Evolutionary conservation across 1,140 invertebrate species (phyloP), one percentile per base, ranked within the genome.

Genomic region (Argopecten irradians): DNA sequence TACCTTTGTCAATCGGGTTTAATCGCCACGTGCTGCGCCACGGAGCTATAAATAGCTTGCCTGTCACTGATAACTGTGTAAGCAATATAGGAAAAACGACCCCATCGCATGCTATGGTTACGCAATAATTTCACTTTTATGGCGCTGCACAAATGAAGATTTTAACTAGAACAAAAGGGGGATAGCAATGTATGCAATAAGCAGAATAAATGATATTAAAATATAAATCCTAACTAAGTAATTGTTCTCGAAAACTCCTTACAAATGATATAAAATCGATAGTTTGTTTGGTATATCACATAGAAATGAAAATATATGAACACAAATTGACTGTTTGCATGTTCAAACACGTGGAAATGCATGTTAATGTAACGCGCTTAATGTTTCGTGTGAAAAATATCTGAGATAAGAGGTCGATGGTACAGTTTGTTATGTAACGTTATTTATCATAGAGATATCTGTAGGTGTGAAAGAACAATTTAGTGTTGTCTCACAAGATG

Each of bases 91-190:
- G 22, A 71, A 71, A 71, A 1, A 71, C 55, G 55, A 28, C 22
- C 55, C 8, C 55, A 71, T n/a, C n/a, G 28, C 55, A 71, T 28
- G 55, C 55, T 28, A 71, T 28, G 28, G 1, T 71, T 71, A 71
- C 55, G 55, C 55, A 71, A 71, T 71, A 71, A 71, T n/a, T 71
- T 71, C 55, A 71, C 55, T 71, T 71, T 71, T 71, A 71, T 71
- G 55, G n/a, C 55, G 55, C 55, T 71, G 55, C 55, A 71, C 55
- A 71, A 71, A 71, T 71, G 55, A 71, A 71, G 55, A 71, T 71
- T 71, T 71, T 71, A 71, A 71, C 55, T 71, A 71, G 55, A 71
- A 71, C 55, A 71, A 71, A 71, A 71, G 55, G 11, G 22, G 55
- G 55, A 71, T 71, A 71, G 1, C 55, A 71, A 16, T 28, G 22